These are phyloP conservation scores for Chloroclystis v-ata DNA, from an alignment of 2,888 invertebrate species.

Conservation along the genomic window DNA sequence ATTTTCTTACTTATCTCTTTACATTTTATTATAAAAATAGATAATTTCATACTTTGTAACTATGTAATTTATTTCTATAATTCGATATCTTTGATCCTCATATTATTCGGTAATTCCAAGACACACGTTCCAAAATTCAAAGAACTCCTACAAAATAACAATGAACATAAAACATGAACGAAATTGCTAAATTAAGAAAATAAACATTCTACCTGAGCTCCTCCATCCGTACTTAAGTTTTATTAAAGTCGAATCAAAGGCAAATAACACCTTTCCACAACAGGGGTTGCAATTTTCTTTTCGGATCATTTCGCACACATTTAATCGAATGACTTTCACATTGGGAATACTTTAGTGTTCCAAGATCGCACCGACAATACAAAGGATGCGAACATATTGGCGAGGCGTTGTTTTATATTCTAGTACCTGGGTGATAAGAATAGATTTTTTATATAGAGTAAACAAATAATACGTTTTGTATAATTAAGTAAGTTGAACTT, in stretches of 20 bases:
- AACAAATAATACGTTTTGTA: no score
- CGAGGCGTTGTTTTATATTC: conserved; percentile 8
- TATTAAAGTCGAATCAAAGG: conserved; percentile 33
- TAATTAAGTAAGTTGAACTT: no score
- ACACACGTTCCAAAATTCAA: not conserved
- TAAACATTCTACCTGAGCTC: conserved; percentile 18
- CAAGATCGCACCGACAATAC: conserved; percentile 24
- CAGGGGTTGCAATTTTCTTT: conserved; percentile 42
- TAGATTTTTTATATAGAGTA: no score
- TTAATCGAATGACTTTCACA: conserved; percentile 43
- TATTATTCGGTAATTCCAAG: not conserved
- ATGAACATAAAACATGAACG: not conserved
- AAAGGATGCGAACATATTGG: conserved; percentile 15
- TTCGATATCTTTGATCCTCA: no score
- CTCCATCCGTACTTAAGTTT: conserved; percentile 31
- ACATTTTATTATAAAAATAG: no score
- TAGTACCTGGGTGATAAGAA: no score
- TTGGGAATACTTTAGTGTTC: conserved; percentile 32
- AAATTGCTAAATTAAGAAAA: conserved; percentile 8
- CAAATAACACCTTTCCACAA: conserved; percentile 36
- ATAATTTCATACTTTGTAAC: no score
- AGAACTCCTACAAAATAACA: not conserved
- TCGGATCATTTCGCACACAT: conserved; percentile 46
- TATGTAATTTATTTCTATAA: no score
- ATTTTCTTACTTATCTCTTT: no score